A percentile compares a stretch with the other conserved stretches of the same genome.
Evolutionary conservation across 2,888 invertebrate species (phyloP).

Genomic region (Ashinkailepas kermadecensis): DNA sequence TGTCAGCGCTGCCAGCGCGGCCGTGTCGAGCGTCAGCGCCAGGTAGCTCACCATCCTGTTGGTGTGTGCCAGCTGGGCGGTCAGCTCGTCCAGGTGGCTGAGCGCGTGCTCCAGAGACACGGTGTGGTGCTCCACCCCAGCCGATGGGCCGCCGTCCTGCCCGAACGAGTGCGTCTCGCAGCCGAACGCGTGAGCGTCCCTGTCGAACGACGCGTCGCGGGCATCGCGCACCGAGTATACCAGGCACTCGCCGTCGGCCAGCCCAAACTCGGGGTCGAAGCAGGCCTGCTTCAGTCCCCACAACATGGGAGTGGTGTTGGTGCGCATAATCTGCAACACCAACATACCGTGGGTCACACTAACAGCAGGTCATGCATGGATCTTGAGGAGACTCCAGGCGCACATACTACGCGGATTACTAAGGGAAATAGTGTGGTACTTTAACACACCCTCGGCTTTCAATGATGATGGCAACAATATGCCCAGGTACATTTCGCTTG

Average conservation of each 20-base stretch:
- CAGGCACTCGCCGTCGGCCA: constrained; percentile 31
- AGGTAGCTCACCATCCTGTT: not conserved
- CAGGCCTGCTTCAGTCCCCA: constrained; percentile 29
- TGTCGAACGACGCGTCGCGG: constrained; percentile 31
- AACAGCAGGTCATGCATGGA: too few species aligned
- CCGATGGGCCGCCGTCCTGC: constrained; percentile 19
- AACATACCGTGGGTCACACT: too few species aligned
- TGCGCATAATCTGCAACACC: not conserved
- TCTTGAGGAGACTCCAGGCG: too few species aligned
- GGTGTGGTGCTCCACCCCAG: not conserved
- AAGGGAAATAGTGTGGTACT: too few species aligned
- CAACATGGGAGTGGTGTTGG: not conserved
- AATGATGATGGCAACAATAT: too few species aligned
- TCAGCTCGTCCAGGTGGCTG: not conserved
- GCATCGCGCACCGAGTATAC: constrained; percentile 32
- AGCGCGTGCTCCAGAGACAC: not conserved
- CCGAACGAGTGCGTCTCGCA: constrained; percentile 33
- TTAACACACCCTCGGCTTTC: too few species aligned
- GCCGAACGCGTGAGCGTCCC: constrained; percentile 33
- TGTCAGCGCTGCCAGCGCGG: not conserved
- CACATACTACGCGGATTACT: too few species aligned
- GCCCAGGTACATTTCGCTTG: too few species aligned
- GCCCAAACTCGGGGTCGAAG: constrained; percentile 32
- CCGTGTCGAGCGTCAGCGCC: not conserved
- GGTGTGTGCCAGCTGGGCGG: not conserved